phyloP scores from a whole-genome alignment of 2,888 invertebrate genomes.

The Drosophila histrio region DNA sequence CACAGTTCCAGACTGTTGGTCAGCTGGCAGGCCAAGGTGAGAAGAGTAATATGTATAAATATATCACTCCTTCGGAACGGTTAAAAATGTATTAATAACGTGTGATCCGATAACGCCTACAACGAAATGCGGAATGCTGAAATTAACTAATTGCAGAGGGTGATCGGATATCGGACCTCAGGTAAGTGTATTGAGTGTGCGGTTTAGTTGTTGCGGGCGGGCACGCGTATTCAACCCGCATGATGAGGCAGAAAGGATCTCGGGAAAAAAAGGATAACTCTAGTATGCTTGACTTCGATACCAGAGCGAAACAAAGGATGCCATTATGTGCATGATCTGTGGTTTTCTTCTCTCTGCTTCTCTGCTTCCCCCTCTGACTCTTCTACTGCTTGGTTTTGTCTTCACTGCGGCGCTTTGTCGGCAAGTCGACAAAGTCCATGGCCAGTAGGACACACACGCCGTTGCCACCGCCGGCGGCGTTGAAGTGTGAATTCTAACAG shows the following conservation, averaged over 20 bases:
- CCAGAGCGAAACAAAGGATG: constrained; percentile 58
- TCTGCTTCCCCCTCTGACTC: background rate
- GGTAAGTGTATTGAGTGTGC: constrained; percentile 6
- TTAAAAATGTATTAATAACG: constrained; percentile 76
- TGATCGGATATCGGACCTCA: background rate
- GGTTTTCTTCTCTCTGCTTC: constrained; percentile 50
- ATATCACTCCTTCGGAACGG: constrained; percentile 74
- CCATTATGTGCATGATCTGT: constrained; percentile 78
- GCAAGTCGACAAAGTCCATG: constrained; percentile 51
- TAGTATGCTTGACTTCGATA: constrained; percentile 22
- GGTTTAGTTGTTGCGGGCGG: constrained; percentile 44
- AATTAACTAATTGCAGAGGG: constrained; percentile 33
- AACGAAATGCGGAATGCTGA: constrained; percentile 33
- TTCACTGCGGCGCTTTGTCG: constrained; percentile 70
- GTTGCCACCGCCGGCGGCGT: constrained; percentile 50
- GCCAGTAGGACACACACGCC: constrained; percentile 54
- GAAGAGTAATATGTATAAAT: constrained; percentile 79
- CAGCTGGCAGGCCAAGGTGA: constrained; percentile 56
- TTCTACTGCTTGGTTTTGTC: constrained; percentile 7
- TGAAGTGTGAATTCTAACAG: constrained; percentile 80
- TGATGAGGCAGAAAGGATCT: constrained; percentile 63
- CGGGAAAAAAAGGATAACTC: constrained; percentile 35
- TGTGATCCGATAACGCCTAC: constrained; percentile 67
- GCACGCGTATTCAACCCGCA: constrained; percentile 50
- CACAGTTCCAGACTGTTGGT: constrained; percentile 7